Conservation (phyloP, 2,113 vertebrate genomes). For the Chionis minor region DNA sequence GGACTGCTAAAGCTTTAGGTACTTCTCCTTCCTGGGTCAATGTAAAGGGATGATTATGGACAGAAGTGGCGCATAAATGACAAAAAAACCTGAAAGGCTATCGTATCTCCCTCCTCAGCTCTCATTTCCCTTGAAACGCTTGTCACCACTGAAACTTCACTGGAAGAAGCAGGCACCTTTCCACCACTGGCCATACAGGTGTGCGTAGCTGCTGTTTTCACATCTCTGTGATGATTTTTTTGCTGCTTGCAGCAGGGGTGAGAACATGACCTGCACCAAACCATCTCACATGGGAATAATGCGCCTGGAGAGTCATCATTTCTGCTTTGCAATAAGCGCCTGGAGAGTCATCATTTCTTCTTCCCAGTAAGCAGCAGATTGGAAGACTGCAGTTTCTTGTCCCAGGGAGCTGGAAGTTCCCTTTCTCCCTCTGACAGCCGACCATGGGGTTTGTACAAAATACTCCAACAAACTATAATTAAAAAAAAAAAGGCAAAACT, state of each 20-base stretch:
- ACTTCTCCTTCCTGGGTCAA: neutral
- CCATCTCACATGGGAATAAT: neutral
- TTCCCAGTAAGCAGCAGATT: neutral
- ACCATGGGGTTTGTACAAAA: neutral
- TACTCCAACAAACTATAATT: neutral
- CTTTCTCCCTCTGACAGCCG: neutral
- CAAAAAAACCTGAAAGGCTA: neutral
- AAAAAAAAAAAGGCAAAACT: neutral
- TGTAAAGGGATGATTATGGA: neutral
- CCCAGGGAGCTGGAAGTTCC: neutral
- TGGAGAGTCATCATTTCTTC: neutral
- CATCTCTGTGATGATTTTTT: neutral
- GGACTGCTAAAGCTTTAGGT: neutral
- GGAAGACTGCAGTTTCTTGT: neutral
- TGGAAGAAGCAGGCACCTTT: neutral
- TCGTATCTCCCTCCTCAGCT: neutral
- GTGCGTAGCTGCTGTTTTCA: neutral
- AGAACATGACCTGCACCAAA: neutral
- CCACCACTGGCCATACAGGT: neutral
- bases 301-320: accelerated
- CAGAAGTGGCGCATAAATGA: neutral
- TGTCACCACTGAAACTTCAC: neutral
- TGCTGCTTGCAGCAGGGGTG: neutral
- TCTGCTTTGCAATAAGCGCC: neutral
- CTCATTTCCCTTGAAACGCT: neutral